A percentile compares a stretch with the other conserved stretches of the same genome.
Evolutionary conservation across 2,797 vertebrate genomes (phyloP).

Genomic region (Cirrhinus molitorella): DNA sequence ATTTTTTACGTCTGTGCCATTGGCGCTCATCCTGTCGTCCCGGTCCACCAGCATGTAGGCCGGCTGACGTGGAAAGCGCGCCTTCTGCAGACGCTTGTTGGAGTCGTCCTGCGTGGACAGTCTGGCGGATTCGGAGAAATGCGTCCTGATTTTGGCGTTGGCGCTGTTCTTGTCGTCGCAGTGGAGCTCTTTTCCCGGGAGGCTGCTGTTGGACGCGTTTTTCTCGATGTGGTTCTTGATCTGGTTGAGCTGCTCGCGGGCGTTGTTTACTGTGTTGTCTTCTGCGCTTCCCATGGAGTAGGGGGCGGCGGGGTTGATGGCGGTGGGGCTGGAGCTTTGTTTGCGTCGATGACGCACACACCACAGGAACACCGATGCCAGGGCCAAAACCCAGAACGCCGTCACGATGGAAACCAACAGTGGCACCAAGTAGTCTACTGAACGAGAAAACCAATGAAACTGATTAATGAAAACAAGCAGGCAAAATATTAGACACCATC

Average conservation of each 20-base stretch:
- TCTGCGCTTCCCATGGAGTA: constrained; percentile 63
- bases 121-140: constrained; percentile 77
- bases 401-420: constrained; percentile 87
- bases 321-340: constrained; percentile 71
- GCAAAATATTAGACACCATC: background rate
- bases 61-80: constrained; percentile 83
- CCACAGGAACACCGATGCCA: constrained; percentile 83
- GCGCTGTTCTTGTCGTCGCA: constrained; percentile 88
- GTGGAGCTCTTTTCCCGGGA: constrained; percentile 79
- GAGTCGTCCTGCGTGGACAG: constrained; percentile 83
- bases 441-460: constrained; percentile 30
- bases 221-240: constrained; percentile 95
- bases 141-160: constrained; percentile 87
- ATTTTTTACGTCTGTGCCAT: constrained; percentile 76
- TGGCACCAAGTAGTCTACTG: constrained; percentile 84
- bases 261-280: constrained; percentile 86
- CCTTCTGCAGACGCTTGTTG: constrained; percentile 87
- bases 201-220: constrained; percentile 76
- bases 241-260: constrained; percentile 90
- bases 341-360: constrained; percentile 85
- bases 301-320: constrained; percentile 39
- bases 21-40: constrained; percentile 81
- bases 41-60: constrained; percentile 88
- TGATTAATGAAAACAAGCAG: background rate
- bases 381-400: constrained; percentile 84